Conservation (phyloP, 2,797 vertebrate species). For the Tenualosa thibaudeaui region DNA sequence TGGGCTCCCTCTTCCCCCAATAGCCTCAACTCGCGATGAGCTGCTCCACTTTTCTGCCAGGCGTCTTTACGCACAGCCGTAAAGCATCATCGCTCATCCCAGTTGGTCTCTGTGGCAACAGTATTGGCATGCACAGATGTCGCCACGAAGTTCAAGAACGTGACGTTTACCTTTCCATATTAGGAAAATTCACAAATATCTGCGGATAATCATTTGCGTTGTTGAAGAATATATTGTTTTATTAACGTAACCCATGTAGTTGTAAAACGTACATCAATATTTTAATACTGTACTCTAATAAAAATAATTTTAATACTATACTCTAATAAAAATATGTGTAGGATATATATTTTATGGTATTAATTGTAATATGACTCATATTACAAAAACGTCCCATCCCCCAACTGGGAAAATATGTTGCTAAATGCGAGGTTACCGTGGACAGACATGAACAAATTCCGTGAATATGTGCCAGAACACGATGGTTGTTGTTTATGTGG, state of each 20-base stretch:
- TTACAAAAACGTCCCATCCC: not conserved
- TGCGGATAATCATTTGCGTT: not conserved
- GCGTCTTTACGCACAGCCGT: constrained; percentile 33
- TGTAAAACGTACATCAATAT: not conserved
- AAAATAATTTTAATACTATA: too few relatives aligned
- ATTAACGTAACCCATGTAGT: not conserved
- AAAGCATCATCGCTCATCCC: not conserved
- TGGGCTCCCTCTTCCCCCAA: constrained; percentile 27
- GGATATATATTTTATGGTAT: too few relatives aligned
- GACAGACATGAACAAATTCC: not conserved
- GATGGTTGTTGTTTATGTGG: not conserved
- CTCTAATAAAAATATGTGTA: too few relatives aligned
- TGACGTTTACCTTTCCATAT: not conserved
- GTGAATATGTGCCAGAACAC: not conserved
- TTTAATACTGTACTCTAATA: too few relatives aligned
- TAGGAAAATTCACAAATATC: not conserved
- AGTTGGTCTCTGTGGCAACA: not conserved
- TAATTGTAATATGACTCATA: not conserved
- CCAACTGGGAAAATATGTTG: not conserved
- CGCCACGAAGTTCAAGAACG: not conserved
- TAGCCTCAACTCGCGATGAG: constrained; percentile 37
- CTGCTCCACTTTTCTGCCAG: constrained; percentile 53
- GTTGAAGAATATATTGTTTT: not conserved
- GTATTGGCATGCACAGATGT: not conserved
- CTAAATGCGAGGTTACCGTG: not conserved